Percentiles rank a stretch among this genome's conserved stretches.
Conservation (phyloP, 2,113 vertebrate species). For the Holacanthus passer region DNA sequence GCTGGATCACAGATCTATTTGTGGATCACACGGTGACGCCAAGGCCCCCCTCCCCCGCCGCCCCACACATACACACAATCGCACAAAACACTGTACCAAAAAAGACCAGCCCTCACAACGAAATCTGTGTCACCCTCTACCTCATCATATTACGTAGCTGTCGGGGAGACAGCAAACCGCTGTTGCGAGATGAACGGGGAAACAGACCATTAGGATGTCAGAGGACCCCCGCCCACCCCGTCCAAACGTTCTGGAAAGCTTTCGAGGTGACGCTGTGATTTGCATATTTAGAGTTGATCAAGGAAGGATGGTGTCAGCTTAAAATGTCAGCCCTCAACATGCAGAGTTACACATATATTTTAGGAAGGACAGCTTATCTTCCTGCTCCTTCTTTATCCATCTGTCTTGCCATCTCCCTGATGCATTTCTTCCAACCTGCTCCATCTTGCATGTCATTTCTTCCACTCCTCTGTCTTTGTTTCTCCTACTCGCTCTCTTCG, state of each 20-base stretch:
- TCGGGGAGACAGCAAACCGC: constrained; percentile 15
- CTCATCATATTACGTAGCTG: constrained; percentile 45
- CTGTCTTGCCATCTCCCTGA: constrained; percentile 7
- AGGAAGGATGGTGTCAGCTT: constrained; percentile 67
- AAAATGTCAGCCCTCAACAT: constrained; percentile 52
- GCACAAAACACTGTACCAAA: constrained; percentile 14
- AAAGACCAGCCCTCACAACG: constrained; percentile 30
- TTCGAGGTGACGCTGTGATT: constrained; percentile 38
- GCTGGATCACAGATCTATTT: constrained; percentile 68
- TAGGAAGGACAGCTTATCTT: constrained; percentile 42
- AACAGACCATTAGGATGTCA: constrained; percentile 47
- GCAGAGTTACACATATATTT: constrained; percentile 51
- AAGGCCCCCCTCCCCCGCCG: background rate
- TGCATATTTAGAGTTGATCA: constrained; percentile 58
- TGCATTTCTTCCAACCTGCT: constrained; percentile 13
- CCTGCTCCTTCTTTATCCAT: constrained; percentile 6
- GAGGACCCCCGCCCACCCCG: background rate
- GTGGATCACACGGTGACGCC: constrained; percentile 54
- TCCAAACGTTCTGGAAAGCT: constrained; percentile 27
- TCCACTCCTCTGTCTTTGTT: background rate
- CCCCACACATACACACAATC: background rate
- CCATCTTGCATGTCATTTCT: constrained; percentile 20
- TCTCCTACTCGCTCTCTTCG: background rate
- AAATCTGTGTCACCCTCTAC: constrained; percentile 52
- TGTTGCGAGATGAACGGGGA: constrained; percentile 19